These are phyloP conservation scores for Hemicentrotus pulcherrimus DNA, from an alignment of 35 echinoderm and acorn worm genomes.

Conservation along the genomic window DNA sequence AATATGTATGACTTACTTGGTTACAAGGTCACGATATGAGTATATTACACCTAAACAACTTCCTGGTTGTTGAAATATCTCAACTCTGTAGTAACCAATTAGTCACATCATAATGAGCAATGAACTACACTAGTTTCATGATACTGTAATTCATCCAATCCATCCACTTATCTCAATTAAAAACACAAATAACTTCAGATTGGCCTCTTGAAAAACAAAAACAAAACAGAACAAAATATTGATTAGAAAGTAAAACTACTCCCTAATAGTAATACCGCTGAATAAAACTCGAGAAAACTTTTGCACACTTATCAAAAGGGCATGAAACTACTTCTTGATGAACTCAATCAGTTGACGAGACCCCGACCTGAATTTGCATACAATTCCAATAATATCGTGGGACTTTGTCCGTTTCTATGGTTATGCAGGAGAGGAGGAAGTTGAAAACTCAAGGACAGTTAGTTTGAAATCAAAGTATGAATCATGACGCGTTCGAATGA, in stretches of 20 bases:
- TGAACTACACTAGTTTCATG: not conserved
- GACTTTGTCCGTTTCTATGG: not conserved
- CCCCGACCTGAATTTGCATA: constrained; percentile 1
- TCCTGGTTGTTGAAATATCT: not conserved
- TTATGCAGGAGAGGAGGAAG: not conserved
- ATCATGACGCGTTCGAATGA: not conserved
- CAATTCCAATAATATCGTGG: not conserved
- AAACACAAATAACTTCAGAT: not conserved
- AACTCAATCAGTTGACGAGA: not conserved
- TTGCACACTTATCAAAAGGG: not conserved
- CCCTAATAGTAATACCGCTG: not conserved
- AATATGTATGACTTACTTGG: too few species aligned
- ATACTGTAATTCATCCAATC: not conserved
- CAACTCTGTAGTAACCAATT: not conserved
- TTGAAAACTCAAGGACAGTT: constrained; percentile 2
- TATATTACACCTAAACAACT: not conserved
- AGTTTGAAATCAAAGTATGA: not conserved
- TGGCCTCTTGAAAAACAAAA: not conserved
- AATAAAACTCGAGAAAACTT: not conserved
- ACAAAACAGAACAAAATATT: not conserved
- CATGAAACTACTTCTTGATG: not conserved
- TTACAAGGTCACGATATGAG: too few species aligned
- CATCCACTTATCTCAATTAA: not conserved
- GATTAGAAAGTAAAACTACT: not conserved
- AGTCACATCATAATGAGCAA: not conserved